Evolutionary conservation across 2,888 invertebrate genomes (phyloP).

Genomic region (Eulithis prunata): DNA sequence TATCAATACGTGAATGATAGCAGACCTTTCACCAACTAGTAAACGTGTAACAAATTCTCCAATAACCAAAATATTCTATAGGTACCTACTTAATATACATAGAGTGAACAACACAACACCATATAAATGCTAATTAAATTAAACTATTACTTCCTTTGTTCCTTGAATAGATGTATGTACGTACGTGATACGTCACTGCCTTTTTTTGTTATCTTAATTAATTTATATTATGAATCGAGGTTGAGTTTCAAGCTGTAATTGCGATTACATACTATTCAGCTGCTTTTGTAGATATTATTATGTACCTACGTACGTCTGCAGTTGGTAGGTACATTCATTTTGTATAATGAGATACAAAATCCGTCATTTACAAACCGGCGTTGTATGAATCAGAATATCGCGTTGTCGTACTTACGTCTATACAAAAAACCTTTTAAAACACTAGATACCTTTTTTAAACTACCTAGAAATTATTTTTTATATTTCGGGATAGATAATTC

Average conservation of each 20-base stretch:
- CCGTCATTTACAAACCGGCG: too few species aligned
- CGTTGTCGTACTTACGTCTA: background rate
- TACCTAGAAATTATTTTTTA: background rate
- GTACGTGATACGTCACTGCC: background rate
- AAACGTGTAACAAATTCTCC: constrained; percentile 45
- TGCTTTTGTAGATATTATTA: too few species aligned
- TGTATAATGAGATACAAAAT: too few species aligned
- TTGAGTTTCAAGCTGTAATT: too few species aligned
- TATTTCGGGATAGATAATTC: constrained; percentile 1
- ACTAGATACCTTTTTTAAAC: background rate
- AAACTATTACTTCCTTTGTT: constrained; percentile 19
- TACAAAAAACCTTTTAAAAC: background rate
- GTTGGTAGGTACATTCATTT: too few species aligned
- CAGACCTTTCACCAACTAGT: constrained; percentile 48
- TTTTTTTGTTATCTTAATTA: background rate
- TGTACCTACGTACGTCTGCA: too few species aligned
- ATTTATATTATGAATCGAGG: too few species aligned
- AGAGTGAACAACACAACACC: constrained; percentile 48
- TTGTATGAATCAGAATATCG: too few species aligned
- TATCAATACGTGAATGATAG: constrained; percentile 42
- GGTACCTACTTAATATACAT: constrained; percentile 8
- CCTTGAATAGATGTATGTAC: background rate
- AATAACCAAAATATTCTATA: constrained; percentile 46
- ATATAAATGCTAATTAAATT: constrained; percentile 33
- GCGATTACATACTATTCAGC: too few species aligned